Base-by-base conservation (phyloP, 2,888 invertebrate genomes). In the Agrypnus murinus region DNA sequence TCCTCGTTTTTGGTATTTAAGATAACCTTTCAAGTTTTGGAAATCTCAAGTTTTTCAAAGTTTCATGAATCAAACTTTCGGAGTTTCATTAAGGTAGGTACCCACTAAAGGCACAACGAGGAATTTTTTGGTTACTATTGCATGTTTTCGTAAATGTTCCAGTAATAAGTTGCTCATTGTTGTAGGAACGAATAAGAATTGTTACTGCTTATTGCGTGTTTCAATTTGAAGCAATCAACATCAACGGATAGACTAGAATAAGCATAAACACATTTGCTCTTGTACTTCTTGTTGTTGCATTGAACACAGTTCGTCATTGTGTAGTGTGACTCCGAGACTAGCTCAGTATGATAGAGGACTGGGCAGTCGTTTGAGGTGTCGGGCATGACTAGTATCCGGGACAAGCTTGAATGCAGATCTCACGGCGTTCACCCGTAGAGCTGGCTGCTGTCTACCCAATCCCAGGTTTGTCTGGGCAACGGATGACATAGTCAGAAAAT, bases 221-320 rank as follows among this genome's bases (percentile, higher is more conserved):
- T 43, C 40, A n/a, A 43, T 43, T 43, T 3, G 12, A 7, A 43
- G 14, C 40, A 7, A 14, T 43, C 6, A 43, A 43, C 40, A 14
- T 43, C 40, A 43, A 43, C n/a, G 40, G 14, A 43, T 38, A 9
- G n/a, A 6, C n/a, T 9, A n/a, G 38, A 38, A 38, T n/a, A 38
- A 38, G n/a, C 3, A n/a, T 3, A 38, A 8, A 9, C 38, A 10
- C 3, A 6, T n/a, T n/a, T 38, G 38, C 38, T 3, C n/a, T 38
- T 3, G n/a, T 10, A 8, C 38, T 38, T 38, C n/a, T 38, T 38
- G 38, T 38, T 38, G 3, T n/a, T 38, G 6, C n/a, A n/a, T 7
- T 38, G 6, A 4, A 40, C 6, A 7, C 40, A 8, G 40, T n/a
- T 40, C 40, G 3, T n/a, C 8, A 7, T 8, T 7, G n/a, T 8